Conservation (phyloP, 2,797 vertebrate genomes). For the Pantherophis vulpinus region DNA sequence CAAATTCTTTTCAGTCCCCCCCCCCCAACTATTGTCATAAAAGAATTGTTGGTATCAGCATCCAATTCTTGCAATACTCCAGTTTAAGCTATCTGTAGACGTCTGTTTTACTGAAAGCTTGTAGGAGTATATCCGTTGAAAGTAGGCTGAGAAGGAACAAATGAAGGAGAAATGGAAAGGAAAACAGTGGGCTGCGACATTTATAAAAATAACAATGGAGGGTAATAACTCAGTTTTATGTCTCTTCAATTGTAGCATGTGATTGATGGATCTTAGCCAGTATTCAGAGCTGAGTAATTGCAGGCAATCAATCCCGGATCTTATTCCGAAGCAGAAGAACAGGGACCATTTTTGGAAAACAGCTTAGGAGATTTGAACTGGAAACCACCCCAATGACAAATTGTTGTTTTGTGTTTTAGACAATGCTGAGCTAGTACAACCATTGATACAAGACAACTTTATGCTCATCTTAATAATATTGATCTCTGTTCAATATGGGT, state of each 20-base stretch:
- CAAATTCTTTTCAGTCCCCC: constrained; percentile 52
- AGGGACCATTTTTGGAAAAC: background rate
- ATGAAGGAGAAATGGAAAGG: background rate
- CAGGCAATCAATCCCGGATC: background rate
- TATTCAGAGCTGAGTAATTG: background rate
- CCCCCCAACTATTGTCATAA: constrained; percentile 58
- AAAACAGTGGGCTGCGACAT: background rate
- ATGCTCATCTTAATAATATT: background rate
- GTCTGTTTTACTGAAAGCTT: background rate
- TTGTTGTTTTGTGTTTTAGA: background rate
- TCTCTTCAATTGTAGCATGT: background rate
- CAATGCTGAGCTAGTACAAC: background rate
- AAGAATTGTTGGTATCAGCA: constrained; percentile 54
- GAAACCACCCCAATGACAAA: background rate
- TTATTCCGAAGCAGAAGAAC: background rate
- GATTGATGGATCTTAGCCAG: background rate
- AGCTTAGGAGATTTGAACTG: background rate
- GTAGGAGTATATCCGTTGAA: background rate
- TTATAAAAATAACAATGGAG: constrained; percentile 4
- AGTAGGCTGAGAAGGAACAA: constrained; percentile 2
- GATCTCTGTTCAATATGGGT: background rate
- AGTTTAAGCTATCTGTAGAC: constrained; percentile 51
- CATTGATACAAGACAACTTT: background rate
- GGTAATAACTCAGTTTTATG: background rate
- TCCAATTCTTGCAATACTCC: constrained; percentile 58